Percentiles rank a stretch among this genome's conserved stretches.
These are phyloP conservation scores for Leptopterna dolabrata DNA, from an alignment of 2,888 invertebrate genomes.

Conservation along the genomic window DNA sequence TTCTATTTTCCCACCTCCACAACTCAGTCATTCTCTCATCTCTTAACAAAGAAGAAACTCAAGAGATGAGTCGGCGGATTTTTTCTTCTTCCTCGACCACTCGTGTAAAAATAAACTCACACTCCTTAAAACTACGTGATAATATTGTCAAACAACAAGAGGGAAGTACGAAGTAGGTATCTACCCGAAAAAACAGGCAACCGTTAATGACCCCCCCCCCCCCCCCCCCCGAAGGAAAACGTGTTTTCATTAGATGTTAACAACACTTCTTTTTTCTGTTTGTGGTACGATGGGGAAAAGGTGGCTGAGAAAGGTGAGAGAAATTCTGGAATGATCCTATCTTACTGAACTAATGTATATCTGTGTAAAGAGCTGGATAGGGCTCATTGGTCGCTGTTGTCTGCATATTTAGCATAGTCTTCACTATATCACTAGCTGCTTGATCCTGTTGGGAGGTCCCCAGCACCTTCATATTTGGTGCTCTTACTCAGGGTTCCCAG, in stretches of 20 bases:
- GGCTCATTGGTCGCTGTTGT: too few species aligned
- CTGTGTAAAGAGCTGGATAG: too few species aligned
- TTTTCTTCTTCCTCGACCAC: background rate
- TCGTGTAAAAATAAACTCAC: slow-evolving; percentile 24
- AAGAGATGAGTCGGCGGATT: slow-evolving; percentile 33
- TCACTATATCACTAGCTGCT: too few species aligned
- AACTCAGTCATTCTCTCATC: background rate
- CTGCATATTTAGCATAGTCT: too few species aligned
- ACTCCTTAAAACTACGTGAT: slow-evolving; percentile 26
- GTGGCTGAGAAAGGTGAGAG: background rate
- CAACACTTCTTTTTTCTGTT: background rate
- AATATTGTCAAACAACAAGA: slow-evolving; percentile 23
- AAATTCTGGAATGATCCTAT: too few species aligned
- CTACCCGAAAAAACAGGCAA: background rate
- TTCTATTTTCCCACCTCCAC: background rate
- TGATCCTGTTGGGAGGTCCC: too few species aligned
- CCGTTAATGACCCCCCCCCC: background rate
- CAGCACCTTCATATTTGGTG: too few species aligned
- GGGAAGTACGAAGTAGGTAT: background rate
- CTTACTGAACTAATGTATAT: too few species aligned
- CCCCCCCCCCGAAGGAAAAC: background rate
- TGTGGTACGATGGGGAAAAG: background rate
- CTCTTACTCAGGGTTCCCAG: too few species aligned
- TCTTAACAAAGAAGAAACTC: background rate
- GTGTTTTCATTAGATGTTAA: background rate